phyloP scores from a whole-genome alignment of 2,888 invertebrate species.

The Herminia tarsipennalis region DNA sequence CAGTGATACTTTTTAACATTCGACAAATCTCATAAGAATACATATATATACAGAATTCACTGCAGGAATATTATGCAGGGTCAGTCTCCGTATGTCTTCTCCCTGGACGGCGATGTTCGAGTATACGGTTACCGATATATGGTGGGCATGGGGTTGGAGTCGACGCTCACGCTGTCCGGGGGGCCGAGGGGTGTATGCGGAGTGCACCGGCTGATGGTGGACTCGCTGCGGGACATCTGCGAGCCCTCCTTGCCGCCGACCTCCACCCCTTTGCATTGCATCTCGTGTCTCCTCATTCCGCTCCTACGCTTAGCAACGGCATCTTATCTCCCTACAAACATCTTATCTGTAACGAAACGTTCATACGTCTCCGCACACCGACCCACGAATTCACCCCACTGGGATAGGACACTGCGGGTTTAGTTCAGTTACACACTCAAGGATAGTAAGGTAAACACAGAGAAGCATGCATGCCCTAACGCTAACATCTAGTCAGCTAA shows the following conservation, averaged over 20 bases:
- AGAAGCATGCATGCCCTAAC: conserved; percentile 80
- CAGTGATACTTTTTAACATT: conserved; percentile 21
- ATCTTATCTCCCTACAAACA: conserved; percentile 78
- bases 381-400: conserved; percentile 55
- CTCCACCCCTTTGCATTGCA: conserved; percentile 72
- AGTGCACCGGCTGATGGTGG: conserved; percentile 87
- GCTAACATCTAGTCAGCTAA: conserved; percentile 75
- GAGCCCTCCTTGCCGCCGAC: conserved; percentile 70
- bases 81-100: conserved; percentile 60
- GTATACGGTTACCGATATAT: conserved; percentile 92
- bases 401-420: conserved; percentile 64
- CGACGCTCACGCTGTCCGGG: conserved; percentile 93
- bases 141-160: conserved; percentile 93
- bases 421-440: conserved; percentile 65
- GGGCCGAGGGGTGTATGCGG: conserved; percentile 80
- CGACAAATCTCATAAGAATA: neutral
- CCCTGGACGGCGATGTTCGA: conserved; percentile 53
- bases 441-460: conserved; percentile 68
- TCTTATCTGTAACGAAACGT: conserved; percentile 76
- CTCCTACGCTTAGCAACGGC: conserved; percentile 78
- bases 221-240: conserved; percentile 91
- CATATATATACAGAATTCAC: too few species aligned
- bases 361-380: conserved; percentile 65
- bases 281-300: conserved; percentile 76
- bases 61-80: too few species aligned